A percentile compares a stretch with the other conserved stretches of the same genome.
These are phyloP conservation scores for Philhelius pedissequus DNA, from an alignment of 2,888 invertebrate genomes.

Conservation along the genomic window DNA sequence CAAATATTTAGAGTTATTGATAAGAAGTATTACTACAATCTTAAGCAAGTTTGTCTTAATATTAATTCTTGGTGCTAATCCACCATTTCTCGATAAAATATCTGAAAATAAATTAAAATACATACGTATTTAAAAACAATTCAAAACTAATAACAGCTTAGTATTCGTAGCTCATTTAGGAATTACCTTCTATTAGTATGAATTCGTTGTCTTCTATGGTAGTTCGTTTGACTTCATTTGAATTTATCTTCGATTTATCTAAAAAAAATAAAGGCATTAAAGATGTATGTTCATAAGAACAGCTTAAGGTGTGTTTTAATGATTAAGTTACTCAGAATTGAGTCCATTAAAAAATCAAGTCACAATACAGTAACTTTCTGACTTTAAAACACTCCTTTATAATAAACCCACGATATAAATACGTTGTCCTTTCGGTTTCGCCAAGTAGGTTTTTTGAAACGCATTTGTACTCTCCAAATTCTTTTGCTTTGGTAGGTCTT, in stretches of 20 bases:
- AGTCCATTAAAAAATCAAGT: too few species aligned
- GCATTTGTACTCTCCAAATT: conserved; percentile 90
- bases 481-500: conserved; percentile 82
- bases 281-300: too few species aligned
- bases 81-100: conserved; percentile 20
- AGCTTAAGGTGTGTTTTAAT: too few species aligned
- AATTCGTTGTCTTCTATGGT: conserved; percentile 74
- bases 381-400: not conserved
- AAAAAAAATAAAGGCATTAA: too few species aligned
- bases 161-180: too few species aligned
- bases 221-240: conserved; percentile 74
- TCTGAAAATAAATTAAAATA: conserved; percentile 7
- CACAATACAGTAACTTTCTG: too few species aligned
- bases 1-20: not conserved
- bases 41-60: not conserved
- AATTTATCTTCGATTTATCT: conserved; percentile 76
- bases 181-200: conserved; percentile 75
- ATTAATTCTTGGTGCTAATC: not conserved
- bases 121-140: not conserved
- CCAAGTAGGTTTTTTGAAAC: conserved; percentile 90
- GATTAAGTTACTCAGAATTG: too few species aligned
- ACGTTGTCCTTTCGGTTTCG: conserved; percentile 79
- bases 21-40: not conserved
- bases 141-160: too few species aligned
- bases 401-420: conserved; percentile 73